Evolutionary conservation across 2,888 invertebrate species (phyloP), one percentile per base, ranked within the genome.

Genomic region (Augochlorella aurata): DNA sequence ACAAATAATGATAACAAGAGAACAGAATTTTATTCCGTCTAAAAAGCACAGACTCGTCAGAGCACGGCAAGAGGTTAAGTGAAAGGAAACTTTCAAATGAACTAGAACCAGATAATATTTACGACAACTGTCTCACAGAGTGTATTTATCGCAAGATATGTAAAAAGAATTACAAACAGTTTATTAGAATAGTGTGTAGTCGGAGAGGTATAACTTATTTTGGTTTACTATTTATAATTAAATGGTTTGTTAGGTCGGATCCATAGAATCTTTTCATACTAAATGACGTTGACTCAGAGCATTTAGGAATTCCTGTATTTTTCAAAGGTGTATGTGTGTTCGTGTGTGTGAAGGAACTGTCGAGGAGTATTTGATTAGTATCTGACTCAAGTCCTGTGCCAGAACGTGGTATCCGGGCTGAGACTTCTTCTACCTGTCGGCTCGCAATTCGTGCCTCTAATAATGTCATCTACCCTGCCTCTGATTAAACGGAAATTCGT

Each of bases 401-500:
- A 93, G 45, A 87, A 89, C 2, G 80, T 81, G 5, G 86, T 84
- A 70, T 92, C 90, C 3, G 92, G 93, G 72, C 78, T 66, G 29
- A 65, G 63, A 0, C 66, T 74, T 21, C 65, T 79, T 7, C 38
- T 8, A 52, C 79, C 86, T 18, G 68, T n/a, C 49, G 92, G 89
- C 54, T 91, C 92, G 84, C 93, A 93, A 58, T 88, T 91, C 0
- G 93, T 93, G 8, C 92, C 91, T 24, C 82, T 89, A 69, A 93
- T 92, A n/a, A 93, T 85, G 49, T 93, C 92, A 50, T 92, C 90
- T 14, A 93, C 93, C 14, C 86, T 89, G 16, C 92, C 93, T 18
- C 87, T 89, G 76, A 93, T 91, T 68, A 93, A 72, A 72, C 93
- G 90, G 79, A 92, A 93, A 85, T 93, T 93, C 7, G 88, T 85